Conservation (phyloP, 2,797 vertebrate genomes). For the Sebastes steindachneri region DNA sequence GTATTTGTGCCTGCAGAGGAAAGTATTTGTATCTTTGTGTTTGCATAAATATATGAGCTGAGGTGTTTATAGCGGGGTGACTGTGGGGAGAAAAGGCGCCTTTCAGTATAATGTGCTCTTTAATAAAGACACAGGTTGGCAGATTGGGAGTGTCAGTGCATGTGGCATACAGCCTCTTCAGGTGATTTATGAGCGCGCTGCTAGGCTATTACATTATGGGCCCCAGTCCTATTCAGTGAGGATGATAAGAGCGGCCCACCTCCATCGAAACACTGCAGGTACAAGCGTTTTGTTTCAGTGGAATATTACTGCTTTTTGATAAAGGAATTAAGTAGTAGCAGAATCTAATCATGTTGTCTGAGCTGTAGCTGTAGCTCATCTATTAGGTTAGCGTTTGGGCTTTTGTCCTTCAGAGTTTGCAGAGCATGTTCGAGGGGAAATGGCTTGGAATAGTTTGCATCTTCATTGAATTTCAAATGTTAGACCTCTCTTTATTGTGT, state of each 20-base stretch:
- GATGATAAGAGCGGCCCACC: slow-evolving; percentile 67
- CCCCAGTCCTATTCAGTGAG: slow-evolving; percentile 52
- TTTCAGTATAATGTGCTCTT: slow-evolving; percentile 65
- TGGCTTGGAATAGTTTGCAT: slow-evolving; percentile 13
- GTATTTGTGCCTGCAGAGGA: slow-evolving; percentile 26
- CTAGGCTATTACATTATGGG: slow-evolving; percentile 75
- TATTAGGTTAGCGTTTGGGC: slow-evolving; percentile 32
- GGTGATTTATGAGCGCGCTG: slow-evolving; percentile 80
- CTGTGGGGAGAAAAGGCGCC: neutral
- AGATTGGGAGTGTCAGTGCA: slow-evolving; percentile 77
- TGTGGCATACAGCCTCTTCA: slow-evolving; percentile 67
- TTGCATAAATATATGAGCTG: slow-evolving; percentile 45
- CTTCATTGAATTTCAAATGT: slow-evolving; percentile 48
- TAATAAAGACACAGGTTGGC: slow-evolving; percentile 81
- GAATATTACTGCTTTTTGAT: slow-evolving; percentile 62
- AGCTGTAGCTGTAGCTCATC: slow-evolving; percentile 49
- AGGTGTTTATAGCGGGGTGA: slow-evolving; percentile 4
- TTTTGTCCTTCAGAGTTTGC: slow-evolving; percentile 52
- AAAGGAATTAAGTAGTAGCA: slow-evolving; percentile 52
- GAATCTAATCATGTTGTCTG: slow-evolving; percentile 53
- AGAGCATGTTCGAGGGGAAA: slow-evolving; percentile 4
- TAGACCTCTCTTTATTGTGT: slow-evolving; percentile 10
- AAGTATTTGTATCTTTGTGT: slow-evolving; percentile 31
- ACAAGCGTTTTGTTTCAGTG: slow-evolving; percentile 58
- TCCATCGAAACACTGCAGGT: slow-evolving; percentile 46